Percentiles rank a stretch among this genome's conserved stretches.
Conservation (phyloP, 2,888 invertebrate genomes). For the Phyto melanocephala region DNA sequence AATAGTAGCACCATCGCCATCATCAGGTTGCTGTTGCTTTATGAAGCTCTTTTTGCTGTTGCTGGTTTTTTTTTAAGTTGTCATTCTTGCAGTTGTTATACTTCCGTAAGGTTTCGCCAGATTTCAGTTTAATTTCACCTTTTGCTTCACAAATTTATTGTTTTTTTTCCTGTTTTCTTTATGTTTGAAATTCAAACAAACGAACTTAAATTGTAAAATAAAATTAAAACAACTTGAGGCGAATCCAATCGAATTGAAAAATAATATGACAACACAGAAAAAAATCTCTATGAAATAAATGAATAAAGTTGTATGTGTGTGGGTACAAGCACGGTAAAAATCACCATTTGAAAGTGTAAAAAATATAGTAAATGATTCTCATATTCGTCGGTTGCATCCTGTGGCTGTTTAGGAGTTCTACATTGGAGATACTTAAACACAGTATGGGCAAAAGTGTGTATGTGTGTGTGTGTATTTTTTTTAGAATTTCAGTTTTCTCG, state of each 20-base stretch:
- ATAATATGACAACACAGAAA: conserved; percentile 48
- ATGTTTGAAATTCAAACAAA: conserved; percentile 66
- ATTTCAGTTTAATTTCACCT: conserved; percentile 4
- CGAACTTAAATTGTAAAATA: conserved; percentile 67
- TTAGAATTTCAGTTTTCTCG: conserved; percentile 7
- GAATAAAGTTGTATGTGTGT: not conserved
- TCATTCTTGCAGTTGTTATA: conserved; percentile 22
- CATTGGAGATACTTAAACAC: not conserved
- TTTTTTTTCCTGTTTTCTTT: conserved; percentile 16
- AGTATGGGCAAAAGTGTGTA: conserved; percentile 38
- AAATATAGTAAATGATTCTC: conserved; percentile 25
- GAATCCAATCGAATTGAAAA: conserved; percentile 60
- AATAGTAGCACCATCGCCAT: conserved; percentile 30
- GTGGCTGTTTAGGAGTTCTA: conserved; percentile 34
- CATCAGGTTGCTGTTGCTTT: conserved; percentile 27
- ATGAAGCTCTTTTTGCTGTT: not conserved
- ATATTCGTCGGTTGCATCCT: conserved; percentile 31
- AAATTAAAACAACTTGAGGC: conserved; percentile 68
- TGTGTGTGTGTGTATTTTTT: not conserved
- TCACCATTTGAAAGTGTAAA: conserved; percentile 34
- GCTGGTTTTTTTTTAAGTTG: conserved; percentile 17
- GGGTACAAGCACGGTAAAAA: conserved; percentile 18
- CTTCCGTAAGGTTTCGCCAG: not conserved
- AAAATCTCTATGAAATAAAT: conserved; percentile 19
- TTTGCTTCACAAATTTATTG: conserved; percentile 48